A percentile compares a stretch with the other conserved stretches of the same genome.
Conservation (phyloP, 2,888 invertebrate genomes). For the Perizoma flavofasciatum region DNA sequence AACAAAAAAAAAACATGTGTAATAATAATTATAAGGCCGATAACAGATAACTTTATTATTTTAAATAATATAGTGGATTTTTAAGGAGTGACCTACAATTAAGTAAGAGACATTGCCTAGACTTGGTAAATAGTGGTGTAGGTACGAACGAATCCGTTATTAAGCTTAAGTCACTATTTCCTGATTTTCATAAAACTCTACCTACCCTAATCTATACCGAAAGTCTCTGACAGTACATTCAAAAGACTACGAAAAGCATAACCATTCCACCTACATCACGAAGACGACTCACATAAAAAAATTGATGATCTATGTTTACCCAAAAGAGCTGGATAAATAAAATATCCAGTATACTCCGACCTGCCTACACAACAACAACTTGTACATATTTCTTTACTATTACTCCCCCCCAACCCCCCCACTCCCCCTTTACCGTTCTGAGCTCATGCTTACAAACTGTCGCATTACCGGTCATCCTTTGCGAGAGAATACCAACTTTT, state of each 20-base stretch:
- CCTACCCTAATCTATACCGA: no score
- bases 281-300: conserved; percentile 36
- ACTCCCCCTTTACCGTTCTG: conserved; percentile 55
- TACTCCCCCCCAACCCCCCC: conserved; percentile 46
- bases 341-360: conserved; percentile 63
- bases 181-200: neutral
- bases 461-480: conserved; percentile 78
- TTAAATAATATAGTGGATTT: no score
- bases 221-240: no score
- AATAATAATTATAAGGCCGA: no score
- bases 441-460: conserved; percentile 84
- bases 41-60: no score
- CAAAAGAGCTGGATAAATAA: conserved; percentile 59
- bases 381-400: conserved; percentile 77
- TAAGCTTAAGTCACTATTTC: no score
- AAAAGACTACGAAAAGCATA: neutral
- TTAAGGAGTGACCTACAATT: no score
- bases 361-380: conserved; percentile 64
- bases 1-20: no score
- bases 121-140: no score
- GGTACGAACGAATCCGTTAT: no score
- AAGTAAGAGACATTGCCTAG: no score
- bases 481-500: conserved; percentile 58
- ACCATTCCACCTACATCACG: conserved; percentile 32
- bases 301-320: conserved; percentile 42